Base-by-base conservation (phyloP, 2,888 invertebrate genomes). In the Aporophyla lueneburgensis region DNA sequence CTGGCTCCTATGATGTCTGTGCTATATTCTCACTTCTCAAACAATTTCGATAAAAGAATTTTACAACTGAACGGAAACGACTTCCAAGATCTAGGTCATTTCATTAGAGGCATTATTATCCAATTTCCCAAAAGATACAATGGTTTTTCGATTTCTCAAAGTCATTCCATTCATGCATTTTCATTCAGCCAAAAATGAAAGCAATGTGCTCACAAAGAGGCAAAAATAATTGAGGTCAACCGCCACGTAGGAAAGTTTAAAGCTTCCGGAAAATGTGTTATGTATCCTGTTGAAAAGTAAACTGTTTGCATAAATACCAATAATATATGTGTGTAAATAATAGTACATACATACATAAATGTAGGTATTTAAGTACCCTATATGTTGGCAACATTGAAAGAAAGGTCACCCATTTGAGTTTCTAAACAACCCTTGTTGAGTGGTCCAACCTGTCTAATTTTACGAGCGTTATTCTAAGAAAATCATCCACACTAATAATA, bases 201-300 rank as follows among this genome's bases (percentile, higher is more conserved):
- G 12, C 40, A 33, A 16, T 43, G 21, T 33, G n/a, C 27, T 61
- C 53, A 80, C 46, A 78, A 73, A 49, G 59, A 54, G 27, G 21
- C 49, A 14, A 27, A 16, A 51, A 56, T 69, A 27, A 78, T 71
- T 71, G 16, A 77, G 80, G 27, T 9, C 27, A 56, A 24, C 21
- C 12, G 21, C 33, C n/a, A 56, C 61, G 53, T 33, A 58, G 2
- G 33, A 63, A n/a, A n/a, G 24, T 59, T 72, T 78, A 59, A 54
- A 54, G 53, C 14, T 78, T 65, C 51, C 43, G 24, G 9, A 53
- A 80, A 79, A 58, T 71, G 43, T 71, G 27, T 24, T 43, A 53
- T 54, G 53, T 62, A 51, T 61, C 51, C n/a, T 43, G 33, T 24
- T 70, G 43, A 71, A 78, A 58, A 49, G 62, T 19, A 43, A 40